Base-by-base conservation (phyloP, 1,140 invertebrate genomes). In the Plectus sambesii region DNA sequence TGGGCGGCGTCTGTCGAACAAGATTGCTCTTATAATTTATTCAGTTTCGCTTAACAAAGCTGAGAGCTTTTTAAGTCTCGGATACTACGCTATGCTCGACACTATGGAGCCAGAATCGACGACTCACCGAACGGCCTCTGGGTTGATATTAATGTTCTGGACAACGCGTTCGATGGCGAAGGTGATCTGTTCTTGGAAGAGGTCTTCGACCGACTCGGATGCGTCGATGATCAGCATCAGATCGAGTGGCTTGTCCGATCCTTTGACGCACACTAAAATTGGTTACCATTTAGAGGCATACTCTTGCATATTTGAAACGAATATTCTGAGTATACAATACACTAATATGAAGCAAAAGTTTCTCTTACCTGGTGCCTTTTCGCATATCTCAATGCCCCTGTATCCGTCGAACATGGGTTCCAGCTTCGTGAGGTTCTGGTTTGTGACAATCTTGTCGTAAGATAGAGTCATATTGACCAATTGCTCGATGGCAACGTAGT, bases 401-500 rank as follows among this genome's bases (percentile, higher is more conserved):
- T 56, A 66, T 2, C 35, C 39, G 27, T 66, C 66, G 29, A 66
- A 66, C 20, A 61, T 43, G 3, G 49, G 53, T 43, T 66, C 66
- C 9, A 66, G 37, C 19, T 55, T 30, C 15, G 51, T 25, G 24
- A 69, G 42, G 41, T 66, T 69, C 41, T 69, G 60, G 55, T 66
- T 66, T 8, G 63, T 66, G 15, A 66, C 47, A 29, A 66, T 69
- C 51, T 66, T 66, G 2, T 2, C 3, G 6, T 12, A 6, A n/a
- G 6, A 30, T 51, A 44, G 15, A 52, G 63, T 66, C 23, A 69
- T 67, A 41, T 66, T 69, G 8, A 58, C 27, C 29, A 66, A 35
- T 30, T 66, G 62, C 9, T 35, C 35, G 60, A 67, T 66, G 20
- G 63, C 63, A 25, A 66, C 63, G 44, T 69, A 66, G 30, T 66